These are phyloP conservation scores for Porites divaricata DNA, from an alignment of 92 coral and sea anemone species.

Conservation along the genomic window DNA sequence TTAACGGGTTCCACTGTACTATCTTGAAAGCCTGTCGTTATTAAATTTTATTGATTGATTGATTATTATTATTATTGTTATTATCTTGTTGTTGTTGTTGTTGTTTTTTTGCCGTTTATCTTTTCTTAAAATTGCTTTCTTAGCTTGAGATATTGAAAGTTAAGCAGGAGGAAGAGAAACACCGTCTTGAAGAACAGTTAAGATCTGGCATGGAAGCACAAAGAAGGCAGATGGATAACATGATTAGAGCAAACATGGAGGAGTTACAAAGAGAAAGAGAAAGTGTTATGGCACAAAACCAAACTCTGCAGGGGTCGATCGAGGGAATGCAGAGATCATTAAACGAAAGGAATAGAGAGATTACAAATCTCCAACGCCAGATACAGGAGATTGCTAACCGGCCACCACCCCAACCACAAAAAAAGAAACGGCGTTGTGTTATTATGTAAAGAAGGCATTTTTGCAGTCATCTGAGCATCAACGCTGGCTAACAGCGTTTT, in stretches of 20 bases:
- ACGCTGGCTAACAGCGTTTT: too few relatives aligned
- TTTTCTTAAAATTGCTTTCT: neutral
- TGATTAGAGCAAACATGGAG: slow-evolving; percentile 37
- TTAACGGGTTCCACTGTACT: too few relatives aligned
- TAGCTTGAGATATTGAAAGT: slow-evolving; percentile 19
- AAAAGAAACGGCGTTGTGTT: slow-evolving; percentile 7
- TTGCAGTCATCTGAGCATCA: too few relatives aligned
- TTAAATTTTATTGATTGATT: too few relatives aligned
- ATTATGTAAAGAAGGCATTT: neutral
- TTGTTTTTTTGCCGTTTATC: neutral
- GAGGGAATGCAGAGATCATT: slow-evolving; percentile 26
- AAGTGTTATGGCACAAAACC: slow-evolving; percentile 9
- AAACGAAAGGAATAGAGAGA: slow-evolving; percentile 22
- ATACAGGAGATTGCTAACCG: slow-evolving; percentile 22
- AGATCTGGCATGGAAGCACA: slow-evolving; percentile 26
- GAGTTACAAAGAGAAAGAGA: slow-evolving; percentile 28
- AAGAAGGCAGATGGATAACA: slow-evolving; percentile 20
- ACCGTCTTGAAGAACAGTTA: slow-evolving; percentile 17
- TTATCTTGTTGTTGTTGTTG: too few relatives aligned
- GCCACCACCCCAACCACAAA: slow-evolving; percentile 10
- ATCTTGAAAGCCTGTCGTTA: too few relatives aligned
- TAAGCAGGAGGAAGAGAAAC: slow-evolving; percentile 19
- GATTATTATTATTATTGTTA: too few relatives aligned
- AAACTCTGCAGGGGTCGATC: neutral
- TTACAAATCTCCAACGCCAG: slow-evolving; percentile 17